Conservation (phyloP, 2,113 vertebrate species). For the Podarcis muralis region DNA sequence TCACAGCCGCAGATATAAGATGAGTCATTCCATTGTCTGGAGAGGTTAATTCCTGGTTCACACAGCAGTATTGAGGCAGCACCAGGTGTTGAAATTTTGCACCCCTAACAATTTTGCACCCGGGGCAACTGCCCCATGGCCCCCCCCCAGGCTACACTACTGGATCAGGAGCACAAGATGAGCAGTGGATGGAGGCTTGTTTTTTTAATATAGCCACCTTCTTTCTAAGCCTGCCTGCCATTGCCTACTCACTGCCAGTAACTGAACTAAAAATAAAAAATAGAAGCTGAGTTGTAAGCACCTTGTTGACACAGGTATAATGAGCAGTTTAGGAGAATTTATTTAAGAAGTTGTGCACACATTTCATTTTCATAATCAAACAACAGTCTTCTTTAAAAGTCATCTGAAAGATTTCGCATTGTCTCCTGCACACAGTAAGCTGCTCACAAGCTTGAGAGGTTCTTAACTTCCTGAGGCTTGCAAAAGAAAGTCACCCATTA, state of each 20-base stretch:
- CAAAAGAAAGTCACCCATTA: constrained; percentile 43
- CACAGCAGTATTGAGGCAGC: too few species aligned
- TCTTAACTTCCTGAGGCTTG: constrained; percentile 17
- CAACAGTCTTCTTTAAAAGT: constrained; percentile 62
- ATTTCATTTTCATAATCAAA: constrained; percentile 73
- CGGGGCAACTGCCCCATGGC: too few species aligned
- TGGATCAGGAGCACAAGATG: too few species aligned
- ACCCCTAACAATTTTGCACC: too few species aligned
- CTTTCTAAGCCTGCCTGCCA: neutral
- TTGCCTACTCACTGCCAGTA: neutral
- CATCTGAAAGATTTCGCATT: constrained; percentile 65
- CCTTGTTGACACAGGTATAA: constrained; percentile 70
- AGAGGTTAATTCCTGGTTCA: too few species aligned
- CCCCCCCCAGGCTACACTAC: too few species aligned
- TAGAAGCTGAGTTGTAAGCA: constrained; percentile 49
- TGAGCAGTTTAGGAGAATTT: constrained; percentile 71
- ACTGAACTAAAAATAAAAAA: constrained; percentile 6
- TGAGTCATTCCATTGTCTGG: too few species aligned
- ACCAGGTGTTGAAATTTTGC: too few species aligned
- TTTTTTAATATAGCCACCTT: neutral
- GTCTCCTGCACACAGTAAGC: constrained; percentile 45
- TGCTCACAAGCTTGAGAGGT: neutral
- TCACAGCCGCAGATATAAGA: too few species aligned
- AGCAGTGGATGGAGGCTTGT: neutral
- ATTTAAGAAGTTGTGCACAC: constrained; percentile 68